phyloP scores from a whole-genome alignment of 2,888 invertebrate genomes.

The Platycnemis pennipes region DNA sequence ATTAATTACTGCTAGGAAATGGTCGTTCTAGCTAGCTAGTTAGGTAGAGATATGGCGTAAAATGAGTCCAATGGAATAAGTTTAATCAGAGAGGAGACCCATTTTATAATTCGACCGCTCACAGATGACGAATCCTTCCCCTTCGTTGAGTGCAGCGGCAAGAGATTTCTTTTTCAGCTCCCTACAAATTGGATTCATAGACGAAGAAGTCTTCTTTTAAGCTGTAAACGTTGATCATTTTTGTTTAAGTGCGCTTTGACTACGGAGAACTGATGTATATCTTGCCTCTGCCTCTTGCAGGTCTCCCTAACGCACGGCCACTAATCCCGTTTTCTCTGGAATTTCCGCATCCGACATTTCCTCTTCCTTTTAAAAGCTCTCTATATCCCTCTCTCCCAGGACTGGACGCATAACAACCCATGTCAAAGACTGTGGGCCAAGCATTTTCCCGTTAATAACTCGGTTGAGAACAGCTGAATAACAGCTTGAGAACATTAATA shows the following conservation, averaged over 20 bases:
- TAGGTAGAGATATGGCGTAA: neutral
- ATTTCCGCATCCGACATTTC: no score
- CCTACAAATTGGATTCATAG: neutral
- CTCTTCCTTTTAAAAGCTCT: no score
- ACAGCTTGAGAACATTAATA: no score
- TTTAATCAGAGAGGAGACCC: neutral
- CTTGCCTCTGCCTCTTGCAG: no score
- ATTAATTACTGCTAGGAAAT: neutral
- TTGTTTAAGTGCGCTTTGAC: neutral
- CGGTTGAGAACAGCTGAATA: no score
- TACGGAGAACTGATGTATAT: no score
- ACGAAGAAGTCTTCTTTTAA: neutral
- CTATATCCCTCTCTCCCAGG: no score
- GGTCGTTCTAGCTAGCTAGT: slow-evolving; percentile 18
- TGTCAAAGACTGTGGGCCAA: no score
- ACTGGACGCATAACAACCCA: no score
- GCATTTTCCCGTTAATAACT: no score
- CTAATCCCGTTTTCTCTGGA: no score
- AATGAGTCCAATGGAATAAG: neutral
- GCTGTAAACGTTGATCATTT: neutral
- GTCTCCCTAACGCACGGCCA: no score
- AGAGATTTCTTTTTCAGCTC: slow-evolving; percentile 9
- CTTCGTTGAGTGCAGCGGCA: neutral
- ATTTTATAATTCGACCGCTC: slow-evolving; percentile 5
- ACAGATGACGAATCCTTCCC: neutral